Evolutionary conservation across 2,113 vertebrate species (phyloP).

Genomic region (Osmerus mordax): DNA sequence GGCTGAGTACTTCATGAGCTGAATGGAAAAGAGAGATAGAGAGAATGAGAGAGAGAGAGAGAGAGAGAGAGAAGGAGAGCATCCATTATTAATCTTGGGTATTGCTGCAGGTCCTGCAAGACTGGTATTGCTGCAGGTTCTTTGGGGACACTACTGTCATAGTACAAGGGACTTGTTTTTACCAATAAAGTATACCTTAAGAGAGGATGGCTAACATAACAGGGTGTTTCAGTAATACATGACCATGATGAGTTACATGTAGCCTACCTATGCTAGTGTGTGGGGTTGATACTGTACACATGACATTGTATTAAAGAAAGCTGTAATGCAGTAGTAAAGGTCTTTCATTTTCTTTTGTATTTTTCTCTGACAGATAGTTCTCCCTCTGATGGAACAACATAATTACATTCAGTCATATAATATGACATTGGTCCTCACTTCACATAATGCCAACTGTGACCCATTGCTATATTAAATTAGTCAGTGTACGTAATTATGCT

Average conservation of each 20-base stretch:
- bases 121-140: slow-evolving; percentile 33
- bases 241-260: background rate
- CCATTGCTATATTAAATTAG: too few relatives aligned
- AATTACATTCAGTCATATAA: too few relatives aligned
- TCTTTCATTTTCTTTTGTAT: too few relatives aligned
- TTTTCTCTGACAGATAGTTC: too few relatives aligned
- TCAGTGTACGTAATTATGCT: too few relatives aligned
- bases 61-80: background rate
- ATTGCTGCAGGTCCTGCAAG: background rate
- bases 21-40: background rate
- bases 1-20: slow-evolving; percentile 42
- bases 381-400: too few relatives aligned
- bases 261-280: background rate
- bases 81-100: slow-evolving; percentile 61
- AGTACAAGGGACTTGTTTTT: slow-evolving; percentile 22
- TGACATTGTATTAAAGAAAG: too few relatives aligned
- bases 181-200: too few relatives aligned
- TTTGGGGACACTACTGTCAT: slow-evolving; percentile 36
- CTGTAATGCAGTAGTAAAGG: too few relatives aligned
- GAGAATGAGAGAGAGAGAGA: background rate
- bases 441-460: too few relatives aligned
- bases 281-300: too few relatives aligned
- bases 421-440: too few relatives aligned
- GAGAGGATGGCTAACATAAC: background rate
- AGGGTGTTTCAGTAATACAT: background rate